Evolutionary conservation across 2,797 vertebrate species (phyloP).

Genomic region (Dromococcyx pavoninus): DNA sequence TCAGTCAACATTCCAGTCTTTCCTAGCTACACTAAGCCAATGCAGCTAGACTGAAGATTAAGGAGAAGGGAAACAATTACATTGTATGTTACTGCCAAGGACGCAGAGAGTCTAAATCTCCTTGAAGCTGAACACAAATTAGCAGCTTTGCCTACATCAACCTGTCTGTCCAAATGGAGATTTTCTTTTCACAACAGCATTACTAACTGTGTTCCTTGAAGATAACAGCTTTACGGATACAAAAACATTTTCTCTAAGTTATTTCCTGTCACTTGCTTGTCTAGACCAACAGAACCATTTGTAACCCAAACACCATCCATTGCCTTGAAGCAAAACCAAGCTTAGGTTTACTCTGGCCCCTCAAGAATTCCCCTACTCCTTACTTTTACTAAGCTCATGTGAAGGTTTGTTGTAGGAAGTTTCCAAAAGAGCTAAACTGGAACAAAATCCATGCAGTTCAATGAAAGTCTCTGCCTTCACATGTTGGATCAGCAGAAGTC

Average conservation of each 20-base stretch:
- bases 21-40: background rate
- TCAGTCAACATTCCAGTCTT: slow-evolving; percentile 29
- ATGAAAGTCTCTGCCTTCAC: rapidly evolving
- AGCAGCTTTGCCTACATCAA: slow-evolving; percentile 68
- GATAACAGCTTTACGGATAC: slow-evolving; percentile 47
- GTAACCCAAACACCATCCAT: background rate
- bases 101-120: slow-evolving; percentile 69
- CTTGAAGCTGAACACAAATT: slow-evolving; percentile 76
- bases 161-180: slow-evolving; percentile 39
- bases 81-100: slow-evolving; percentile 42
- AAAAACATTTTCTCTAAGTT: slow-evolving; percentile 62
- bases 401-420: background rate
- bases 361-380: background rate
- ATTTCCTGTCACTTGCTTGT: slow-evolving; percentile 49
- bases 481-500: rapidly evolving
- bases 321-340: background rate
- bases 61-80: slow-evolving; percentile 64
- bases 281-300: slow-evolving; percentile 11
- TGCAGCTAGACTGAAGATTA: slow-evolving; percentile 52
- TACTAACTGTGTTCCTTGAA: slow-evolving; percentile 41
- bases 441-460: background rate
- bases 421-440: background rate
- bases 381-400: background rate
- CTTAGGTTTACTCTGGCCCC: background rate
- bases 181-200: slow-evolving; percentile 44